Evolutionary conservation across 2,888 invertebrate species (phyloP), one percentile per base, ranked within the genome.

Genomic region (Brachypalpus laphriformis): DNA sequence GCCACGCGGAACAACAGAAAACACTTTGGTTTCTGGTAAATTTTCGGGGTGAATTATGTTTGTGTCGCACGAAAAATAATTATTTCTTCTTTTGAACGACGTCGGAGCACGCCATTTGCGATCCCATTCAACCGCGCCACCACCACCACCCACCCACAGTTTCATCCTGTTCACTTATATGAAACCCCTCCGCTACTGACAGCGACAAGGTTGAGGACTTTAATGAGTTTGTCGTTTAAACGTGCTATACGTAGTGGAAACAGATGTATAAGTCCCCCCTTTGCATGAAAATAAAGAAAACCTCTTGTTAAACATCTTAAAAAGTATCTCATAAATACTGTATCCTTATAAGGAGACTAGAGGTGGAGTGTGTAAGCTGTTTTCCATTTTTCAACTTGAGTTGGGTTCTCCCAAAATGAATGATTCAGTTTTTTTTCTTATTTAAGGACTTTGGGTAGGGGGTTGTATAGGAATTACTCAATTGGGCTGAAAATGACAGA

Each of bases 21-120:
- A 77, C 77, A 82, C 82, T 82, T 59, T 51, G 71, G 82, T 71
- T 65, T 63, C 68, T 42, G 59, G 22, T 37, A 78, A 61, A 65
- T 74, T 78, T 78, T 78, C 31, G 61, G 81, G 87, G 88, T 90
- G 90, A 90, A 89, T 90, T 89, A 90, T 90, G 90, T 88, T 87
- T 82, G 88, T 88, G 87, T 88, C 87, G 88, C 90, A 90, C 90
- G 91, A 87, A 89, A 90, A 90, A 90, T 89, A 90, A 90, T 90
- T 90, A 90, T 90, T 89, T 86, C 66, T 82, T 82, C 65, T 56
- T 63, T 66, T 57, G 34, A 72, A 72, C 66, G 72, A 63, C 72
- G 25, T 18, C 54, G 68, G 72, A 72, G 82, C 78, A 83, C 82
- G 78, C 78, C 72, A 83, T 78, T 81, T 75, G 47, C 9, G 49